Evolutionary conservation across 2,797 vertebrate species (phyloP).

Genomic region (Coreius guichenoti): DNA sequence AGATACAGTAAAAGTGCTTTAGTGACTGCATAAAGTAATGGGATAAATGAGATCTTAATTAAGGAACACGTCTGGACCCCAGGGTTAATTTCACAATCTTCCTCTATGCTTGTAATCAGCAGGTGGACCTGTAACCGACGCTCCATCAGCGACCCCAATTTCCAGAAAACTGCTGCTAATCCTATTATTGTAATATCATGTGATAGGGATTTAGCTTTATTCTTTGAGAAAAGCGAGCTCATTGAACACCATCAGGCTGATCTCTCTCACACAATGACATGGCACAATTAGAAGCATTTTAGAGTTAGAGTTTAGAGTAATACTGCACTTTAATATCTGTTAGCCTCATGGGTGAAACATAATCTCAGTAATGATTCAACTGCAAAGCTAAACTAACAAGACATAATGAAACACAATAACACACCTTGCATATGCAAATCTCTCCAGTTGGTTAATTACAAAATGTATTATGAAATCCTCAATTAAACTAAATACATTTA

Average conservation of each 20-base stretch:
- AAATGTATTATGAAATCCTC: background rate
- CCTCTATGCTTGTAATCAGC: slow-evolving; percentile 2
- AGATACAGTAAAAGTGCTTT: background rate
- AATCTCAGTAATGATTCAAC: slow-evolving; percentile 17
- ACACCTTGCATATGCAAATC: background rate
- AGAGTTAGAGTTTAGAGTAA: background rate
- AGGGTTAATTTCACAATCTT: slow-evolving; percentile 8
- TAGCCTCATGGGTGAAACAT: background rate
- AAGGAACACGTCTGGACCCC: background rate
- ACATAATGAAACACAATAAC: background rate
- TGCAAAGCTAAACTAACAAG: slow-evolving; percentile 1
- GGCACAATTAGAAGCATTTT: slow-evolving; percentile 33
- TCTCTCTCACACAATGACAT: background rate
- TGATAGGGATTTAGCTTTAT: slow-evolving; percentile 44
- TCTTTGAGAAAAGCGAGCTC: background rate
- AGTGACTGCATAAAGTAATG: background rate
- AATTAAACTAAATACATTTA: background rate
- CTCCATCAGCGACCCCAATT: slow-evolving; percentile 1
- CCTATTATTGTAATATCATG: slow-evolving; percentile 57
- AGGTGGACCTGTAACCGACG: slow-evolving; percentile 10
- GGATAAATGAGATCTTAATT: background rate
- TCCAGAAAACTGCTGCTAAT: slow-evolving; percentile 45
- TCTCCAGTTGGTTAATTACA: background rate
- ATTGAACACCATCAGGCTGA: background rate
- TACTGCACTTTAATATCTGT: background rate